Conservation (phyloP, 1,140 invertebrate species). For the Stenopsyche tienmushanensis region DNA sequence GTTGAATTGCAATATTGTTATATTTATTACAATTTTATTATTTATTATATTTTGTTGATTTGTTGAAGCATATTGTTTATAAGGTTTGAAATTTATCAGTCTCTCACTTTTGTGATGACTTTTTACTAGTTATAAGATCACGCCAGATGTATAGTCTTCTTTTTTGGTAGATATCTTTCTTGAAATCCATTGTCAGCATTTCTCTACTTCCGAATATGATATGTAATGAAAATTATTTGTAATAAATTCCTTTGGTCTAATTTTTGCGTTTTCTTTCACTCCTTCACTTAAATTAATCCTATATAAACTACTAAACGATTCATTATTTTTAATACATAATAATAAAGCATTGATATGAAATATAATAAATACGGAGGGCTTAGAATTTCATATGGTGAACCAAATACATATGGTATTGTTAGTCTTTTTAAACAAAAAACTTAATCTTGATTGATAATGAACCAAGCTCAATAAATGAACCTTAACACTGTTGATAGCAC, state of each 20-base stretch:
- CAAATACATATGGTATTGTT: too few species aligned
- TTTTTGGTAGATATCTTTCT: constrained; percentile 42
- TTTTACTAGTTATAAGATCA: constrained; percentile 41
- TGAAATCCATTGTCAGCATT: constrained; percentile 43
- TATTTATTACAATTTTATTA: constrained; percentile 36
- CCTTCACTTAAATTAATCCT: too few species aligned
- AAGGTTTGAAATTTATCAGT: constrained; percentile 38
- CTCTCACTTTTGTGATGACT: constrained; percentile 39
- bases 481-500: too few species aligned
- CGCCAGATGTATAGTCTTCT: constrained; percentile 42
- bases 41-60: constrained; percentile 40
- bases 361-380: too few species aligned
- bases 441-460: too few species aligned
- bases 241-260: constrained; percentile 43
- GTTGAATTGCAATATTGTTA: constrained; percentile 42
- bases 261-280: too few species aligned
- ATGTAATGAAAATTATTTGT: constrained; percentile 43
- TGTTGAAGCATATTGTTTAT: constrained; percentile 38
- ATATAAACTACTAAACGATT: too few species aligned
- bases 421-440: too few species aligned
- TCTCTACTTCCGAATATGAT: constrained; percentile 43
- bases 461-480: too few species aligned
- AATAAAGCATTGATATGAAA: too few species aligned
- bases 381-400: too few species aligned
- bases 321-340: too few species aligned